Percentiles rank a stretch among this genome's conserved stretches.
These are phyloP conservation scores for Oreotrochilus melanogaster DNA, from an alignment of 2,113 vertebrate genomes.

Conservation along the genomic window DNA sequence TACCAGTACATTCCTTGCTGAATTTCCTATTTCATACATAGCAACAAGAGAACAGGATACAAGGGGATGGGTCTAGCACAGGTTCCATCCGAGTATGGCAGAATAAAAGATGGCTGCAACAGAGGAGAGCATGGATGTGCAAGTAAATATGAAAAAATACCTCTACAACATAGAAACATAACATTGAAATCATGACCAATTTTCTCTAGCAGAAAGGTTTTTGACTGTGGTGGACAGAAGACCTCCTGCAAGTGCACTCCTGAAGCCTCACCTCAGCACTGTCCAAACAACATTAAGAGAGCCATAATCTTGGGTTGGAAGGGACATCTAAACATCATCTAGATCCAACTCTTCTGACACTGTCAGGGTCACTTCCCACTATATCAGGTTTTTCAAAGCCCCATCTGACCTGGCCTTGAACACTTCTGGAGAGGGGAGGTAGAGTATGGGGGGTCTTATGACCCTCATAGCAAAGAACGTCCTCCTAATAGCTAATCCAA, in stretches of 20 bases:
- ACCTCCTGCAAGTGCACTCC: not conserved
- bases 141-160: not conserved
- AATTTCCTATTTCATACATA: not conserved
- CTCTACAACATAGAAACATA: not conserved
- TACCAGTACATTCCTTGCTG: not conserved
- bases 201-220: not conserved
- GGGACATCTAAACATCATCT: too few species aligned
- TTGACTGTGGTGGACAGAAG: not conserved
- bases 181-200: not conserved
- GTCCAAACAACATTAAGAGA: not conserved
- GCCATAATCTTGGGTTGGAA: not conserved
- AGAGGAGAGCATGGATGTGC: not conserved
- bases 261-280: not conserved
- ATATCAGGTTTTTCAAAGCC: too few species aligned
- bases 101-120: not conserved
- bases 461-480: too few species aligned
- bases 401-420: too few species aligned
- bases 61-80: not conserved
- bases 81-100: fast-evolving
- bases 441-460: too few species aligned
- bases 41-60: not conserved
- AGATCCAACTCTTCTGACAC: too few species aligned
- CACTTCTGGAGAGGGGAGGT: too few species aligned
- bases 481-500: too few species aligned
- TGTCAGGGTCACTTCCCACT: too few species aligned